Base-by-base conservation (phyloP, 2,888 invertebrate species). In the Palloptera scutellata region DNA sequence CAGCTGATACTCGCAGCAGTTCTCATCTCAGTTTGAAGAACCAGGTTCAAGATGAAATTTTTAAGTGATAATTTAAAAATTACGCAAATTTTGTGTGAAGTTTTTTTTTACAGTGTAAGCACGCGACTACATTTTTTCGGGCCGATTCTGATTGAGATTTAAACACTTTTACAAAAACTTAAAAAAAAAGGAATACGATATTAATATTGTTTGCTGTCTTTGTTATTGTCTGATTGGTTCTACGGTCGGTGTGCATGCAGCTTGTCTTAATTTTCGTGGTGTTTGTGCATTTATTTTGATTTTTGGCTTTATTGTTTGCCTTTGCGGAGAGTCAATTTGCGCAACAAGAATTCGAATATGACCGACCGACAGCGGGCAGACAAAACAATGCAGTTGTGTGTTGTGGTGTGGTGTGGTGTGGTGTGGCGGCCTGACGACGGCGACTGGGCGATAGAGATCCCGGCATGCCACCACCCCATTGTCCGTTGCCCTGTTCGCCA, bases 131-230 rank as follows among this genome's bases (percentile, higher is more conserved):
- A 64, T 66, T 45, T 42, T 55, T 63, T 40, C 55, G 41, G 19
- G 61, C 67, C 62, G 52, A 63, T 59, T 55, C 66, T 61, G 65
- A 70, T 68, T 67, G 63, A 70, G 70, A 66, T 66, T 70, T 67
- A 60, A 66, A 63, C 43, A 54, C 53, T 57, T 17, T 12, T 55
- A 58, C 48, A 64, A 64, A 51, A 15, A 6, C 13, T 19, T 8
- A 40, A 58, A 30, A 48, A 51, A 41, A 17, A 9, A 43, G 45
- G 15, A 30, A 5, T n/a, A 30, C 11, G 2, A 1, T 48, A 40
- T 57, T 53, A 62, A 62, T 60, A 17, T 60, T 52, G 48, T 63
- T 58, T 19, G 17, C 45, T 57, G 48, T 40, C n/a, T 55, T 55
- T 59, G 30, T 52, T 67, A 17, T 54, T 43, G 61, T 60, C 17